Base-by-base conservation (phyloP, 1,140 invertebrate species). In the Zaprionus capensis region DNA sequence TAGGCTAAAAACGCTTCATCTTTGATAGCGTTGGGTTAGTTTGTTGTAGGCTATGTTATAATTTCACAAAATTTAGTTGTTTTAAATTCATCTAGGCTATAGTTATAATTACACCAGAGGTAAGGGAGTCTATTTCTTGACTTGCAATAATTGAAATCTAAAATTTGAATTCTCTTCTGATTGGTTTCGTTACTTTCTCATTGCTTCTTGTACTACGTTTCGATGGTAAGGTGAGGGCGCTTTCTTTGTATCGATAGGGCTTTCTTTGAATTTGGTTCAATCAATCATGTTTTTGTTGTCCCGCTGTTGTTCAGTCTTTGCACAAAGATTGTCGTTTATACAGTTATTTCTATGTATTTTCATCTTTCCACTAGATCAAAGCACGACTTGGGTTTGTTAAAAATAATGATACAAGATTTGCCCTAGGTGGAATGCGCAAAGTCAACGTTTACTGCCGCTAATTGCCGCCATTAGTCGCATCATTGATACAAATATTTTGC, bases 401-500 rank as follows among this genome's bases (percentile, higher is more conserved):
- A 56, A 56, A 56, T 56, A 56, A 56, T 26, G 53, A 56, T 7
- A 51, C 22, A 11, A 24, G 20, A 22, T 24, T 46, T 15, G 49
- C 20, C 12, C 2, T 0, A n/a, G 1, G 6, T 44, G 6, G 11
- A 14, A 38, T 0, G n/a, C 2, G 22, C 53, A 56, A n/a, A 28
- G 53, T 51, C 22, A 28, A 28, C 26, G 24, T 56, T 28, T 31
- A n/a, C 14, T 17, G 3, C 6, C 53, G 5, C 57, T 53, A 70
- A 62, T 70, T 62, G 44, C 2, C 2, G 2, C 26, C 46, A 51
- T 62, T 67, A 26, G 24, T 55, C 28, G 46, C 46, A 55, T 2
- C 14, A 17, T 34, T 14, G 53, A 26, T 20, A 28, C 59, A 71
- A 71, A 66, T 66, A 28, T 46, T 34, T 44, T 34, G 55, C 61